A percentile compares a stretch with the other conserved stretches of the same genome.
Evolutionary conservation across 2,113 vertebrate genomes (phyloP).

Genomic region (Limnothrissa miodon): DNA sequence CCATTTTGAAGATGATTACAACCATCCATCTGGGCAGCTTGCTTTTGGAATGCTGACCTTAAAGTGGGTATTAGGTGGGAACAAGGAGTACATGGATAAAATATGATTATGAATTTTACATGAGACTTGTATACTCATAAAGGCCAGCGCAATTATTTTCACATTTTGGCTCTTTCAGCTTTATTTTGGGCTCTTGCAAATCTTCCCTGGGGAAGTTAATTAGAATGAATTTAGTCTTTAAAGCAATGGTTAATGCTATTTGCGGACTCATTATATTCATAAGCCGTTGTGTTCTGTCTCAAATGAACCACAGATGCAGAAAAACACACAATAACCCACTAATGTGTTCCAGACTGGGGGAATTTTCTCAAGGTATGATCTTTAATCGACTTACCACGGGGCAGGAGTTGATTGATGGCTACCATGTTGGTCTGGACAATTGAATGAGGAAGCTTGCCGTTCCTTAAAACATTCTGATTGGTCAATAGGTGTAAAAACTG

Average conservation of each 20-base stretch:
- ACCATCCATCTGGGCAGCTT: background rate
- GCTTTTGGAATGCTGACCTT: background rate
- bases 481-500: slow-evolving; percentile 20
- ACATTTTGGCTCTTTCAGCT: slow-evolving; percentile 15
- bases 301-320: background rate
- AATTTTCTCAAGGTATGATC: slow-evolving; percentile 23
- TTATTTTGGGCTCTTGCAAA: background rate
- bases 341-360: background rate
- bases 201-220: slow-evolving; percentile 12
- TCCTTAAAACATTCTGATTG: background rate
- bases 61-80: background rate
- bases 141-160: slow-evolving; percentile 18
- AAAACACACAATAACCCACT: background rate
- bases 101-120: slow-evolving; percentile 36
- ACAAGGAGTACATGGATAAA: slow-evolving; percentile 18
- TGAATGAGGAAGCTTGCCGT: background rate
- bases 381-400: slow-evolving; percentile 6
- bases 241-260: background rate
- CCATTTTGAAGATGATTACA: slow-evolving; percentile 26
- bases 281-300: background rate
- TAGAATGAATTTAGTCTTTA: slow-evolving; percentile 11
- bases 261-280: slow-evolving; percentile 6
- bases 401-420: slow-evolving; percentile 19
- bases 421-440: background rate
- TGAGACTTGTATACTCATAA: slow-evolving; percentile 26